Evolutionary conservation across 2,888 invertebrate genomes (phyloP), one percentile per base, ranked within the genome.

Genomic region (Aphodius granarius): DNA sequence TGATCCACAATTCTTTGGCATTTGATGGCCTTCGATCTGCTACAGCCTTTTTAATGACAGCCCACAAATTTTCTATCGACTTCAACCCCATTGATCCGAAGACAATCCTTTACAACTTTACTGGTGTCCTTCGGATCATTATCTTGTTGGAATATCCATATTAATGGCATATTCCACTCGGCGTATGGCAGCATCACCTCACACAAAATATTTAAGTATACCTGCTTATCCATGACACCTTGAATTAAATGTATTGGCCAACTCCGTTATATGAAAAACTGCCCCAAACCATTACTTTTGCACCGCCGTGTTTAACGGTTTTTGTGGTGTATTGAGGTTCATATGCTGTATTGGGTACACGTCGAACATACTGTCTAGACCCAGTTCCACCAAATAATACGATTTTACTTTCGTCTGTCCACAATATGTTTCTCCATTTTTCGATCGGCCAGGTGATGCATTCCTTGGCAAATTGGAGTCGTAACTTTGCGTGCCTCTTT

Each of bases 51-150:
- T 72, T 72, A 19, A 63, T 64, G 15, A 63, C 63, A 20, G 19
- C 64, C 63, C 63, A 66, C 13, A 73, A 62, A 18, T 43, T 43
- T 65, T 66, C 18, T 13, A 73, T 65, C 6, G 66, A 23, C 2
- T 73, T 73, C 66, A 73, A 73, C 17, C 17, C 20, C 18, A 9
- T 23, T 0, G 17, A 66, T 15, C 66, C 66, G 21, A 64, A 68
- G 70, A 68, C 64, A 75, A 5, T 75, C 73, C 22, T 66, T 73
- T 62, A 66, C 75, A 43, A 21, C 16, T 62, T 17, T 75, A 62
- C 19, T 62, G 20, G 73, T 75, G 70, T 73, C 68, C 21, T 75
- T 75, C 21, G 73, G 73, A 66, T 75, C 70, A 63, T 72, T 72
- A 17, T 75, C 72, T 62, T 73, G 75, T n/a, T 66, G 66, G 16